A percentile compares a stretch with the other conserved stretches of the same genome.
Conservation (phyloP, 2,888 invertebrate genomes). For the Apoda limacodes region DNA sequence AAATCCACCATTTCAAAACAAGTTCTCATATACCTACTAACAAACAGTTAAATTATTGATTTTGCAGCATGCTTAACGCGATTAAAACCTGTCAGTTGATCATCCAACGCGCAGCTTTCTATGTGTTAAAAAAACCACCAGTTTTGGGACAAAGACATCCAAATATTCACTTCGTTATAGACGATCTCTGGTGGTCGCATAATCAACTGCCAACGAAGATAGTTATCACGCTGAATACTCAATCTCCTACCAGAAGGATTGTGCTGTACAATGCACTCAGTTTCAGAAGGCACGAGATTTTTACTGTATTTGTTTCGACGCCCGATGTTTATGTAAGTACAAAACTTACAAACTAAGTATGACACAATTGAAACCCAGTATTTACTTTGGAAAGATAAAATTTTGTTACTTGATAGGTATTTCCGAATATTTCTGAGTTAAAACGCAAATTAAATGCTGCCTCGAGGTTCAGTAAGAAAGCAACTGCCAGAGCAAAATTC, state of each 20-base stretch:
- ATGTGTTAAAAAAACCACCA: conserved; percentile 71
- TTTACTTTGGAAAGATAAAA: too few relatives aligned
- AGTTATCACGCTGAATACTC: conserved; percentile 69
- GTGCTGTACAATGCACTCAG: conserved; percentile 87
- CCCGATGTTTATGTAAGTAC: conserved; percentile 79
- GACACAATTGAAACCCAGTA: too few relatives aligned
- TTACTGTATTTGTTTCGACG: conserved; percentile 82
- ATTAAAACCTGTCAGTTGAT: conserved; percentile 78
- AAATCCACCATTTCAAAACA: too few relatives aligned
- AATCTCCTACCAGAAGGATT: conserved; percentile 74
- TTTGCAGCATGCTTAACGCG: conserved; percentile 75
- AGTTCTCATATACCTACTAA: too few relatives aligned
- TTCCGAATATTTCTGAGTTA: too few relatives aligned
- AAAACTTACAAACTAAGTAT: too few relatives aligned
- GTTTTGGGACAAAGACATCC: conserved; percentile 55
- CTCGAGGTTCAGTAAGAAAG: too few relatives aligned
- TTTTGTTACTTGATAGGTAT: too few relatives aligned
- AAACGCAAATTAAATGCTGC: too few relatives aligned
- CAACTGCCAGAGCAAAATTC: too few relatives aligned
- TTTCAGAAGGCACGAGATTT: conserved; percentile 78
- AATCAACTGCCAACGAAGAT: conserved; percentile 72
- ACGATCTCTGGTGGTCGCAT: conserved; percentile 72
- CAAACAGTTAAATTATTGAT: too few relatives aligned
- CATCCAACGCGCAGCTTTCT: conserved; percentile 78
- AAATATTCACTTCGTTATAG: conserved; percentile 69